A percentile compares a stretch with the other conserved stretches of the same genome.
Conservation (phyloP, 2,113 vertebrate species). For the Melozone crissalis region DNA sequence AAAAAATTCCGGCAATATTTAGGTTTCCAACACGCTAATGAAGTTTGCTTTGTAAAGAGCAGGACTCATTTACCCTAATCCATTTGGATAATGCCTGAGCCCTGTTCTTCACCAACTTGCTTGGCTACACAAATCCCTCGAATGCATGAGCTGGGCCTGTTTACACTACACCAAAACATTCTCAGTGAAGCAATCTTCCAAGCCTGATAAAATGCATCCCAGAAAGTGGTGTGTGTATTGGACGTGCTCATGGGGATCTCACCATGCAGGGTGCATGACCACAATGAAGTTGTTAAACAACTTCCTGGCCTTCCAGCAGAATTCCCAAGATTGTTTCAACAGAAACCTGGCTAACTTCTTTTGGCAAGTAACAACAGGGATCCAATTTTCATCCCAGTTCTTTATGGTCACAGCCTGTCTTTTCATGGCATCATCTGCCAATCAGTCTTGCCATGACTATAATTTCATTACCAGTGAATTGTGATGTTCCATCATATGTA, state of each 20-base stretch:
- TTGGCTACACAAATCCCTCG: background rate
- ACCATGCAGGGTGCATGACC: background rate
- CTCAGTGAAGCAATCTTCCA: background rate
- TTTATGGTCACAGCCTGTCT: background rate
- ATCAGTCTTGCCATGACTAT: background rate
- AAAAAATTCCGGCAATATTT: constrained; percentile 29
- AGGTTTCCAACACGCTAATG: background rate
- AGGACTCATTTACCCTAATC: background rate
- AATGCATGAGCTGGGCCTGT: background rate
- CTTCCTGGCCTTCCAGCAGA: background rate
- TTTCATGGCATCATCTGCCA: background rate
- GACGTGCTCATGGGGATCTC: background rate
- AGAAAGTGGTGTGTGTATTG: background rate
- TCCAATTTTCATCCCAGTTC: background rate
- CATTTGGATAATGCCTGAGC: background rate
- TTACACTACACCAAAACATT: constrained; percentile 21
- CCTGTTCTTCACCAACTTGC: background rate
- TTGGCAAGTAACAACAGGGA: background rate
- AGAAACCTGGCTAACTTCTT: background rate
- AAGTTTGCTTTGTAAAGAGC: background rate
- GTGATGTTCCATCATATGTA: background rate
- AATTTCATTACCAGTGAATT: background rate
- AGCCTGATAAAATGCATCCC: background rate
- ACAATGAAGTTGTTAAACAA: background rate
- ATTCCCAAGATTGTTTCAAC: background rate